Evolutionary conservation across 2,113 vertebrate species (phyloP), one percentile per base, ranked within the genome.

Genomic region (Trichomycterus rosablanca): DNA sequence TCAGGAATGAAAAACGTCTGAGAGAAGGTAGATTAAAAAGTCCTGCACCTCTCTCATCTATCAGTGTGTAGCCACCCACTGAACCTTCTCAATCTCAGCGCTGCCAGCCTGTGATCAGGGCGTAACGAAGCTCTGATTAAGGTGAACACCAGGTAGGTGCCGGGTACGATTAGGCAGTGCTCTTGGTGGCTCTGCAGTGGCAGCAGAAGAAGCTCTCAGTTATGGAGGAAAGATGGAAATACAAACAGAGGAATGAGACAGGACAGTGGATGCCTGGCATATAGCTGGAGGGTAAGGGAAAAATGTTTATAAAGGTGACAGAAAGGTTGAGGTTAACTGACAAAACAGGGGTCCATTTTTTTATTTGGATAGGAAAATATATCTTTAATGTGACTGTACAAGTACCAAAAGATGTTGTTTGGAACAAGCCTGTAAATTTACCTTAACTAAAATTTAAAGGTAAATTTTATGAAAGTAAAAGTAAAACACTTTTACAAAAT

Each of bases 301-400:
- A 19, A 6, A 30, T 4, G 26, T 30, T 30, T 30, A 7, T 30
- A 11, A 5, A 18, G 72, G 73, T 69, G 68, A 82, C 72, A 80
- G 79, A 74, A 69, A 76, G 65, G 42, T 60, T 1, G 69, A 72
- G 76, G 77, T n/a, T n/a, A n/a, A n/a, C n/a, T n/a, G n/a, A n/a
- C n/a, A n/a, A n/a, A n/a, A n/a, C n/a, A n/a, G n/a, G n/a, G n/a
- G n/a, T n/a, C n/a, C n/a, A n/a, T n/a, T n/a, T n/a, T n/a, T n/a
- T n/a, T n/a, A n/a, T n/a, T n/a, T n/a, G n/a, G n/a, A n/a, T n/a
- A n/a, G n/a, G n/a, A n/a, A n/a, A n/a, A n/a, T n/a, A n/a, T n/a
- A n/a, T n/a, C n/a, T n/a, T n/a, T n/a, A n/a, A n/a, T n/a, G n/a
- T n/a, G n/a, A n/a, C n/a, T n/a, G n/a, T n/a, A n/a, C n/a, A n/a